Evolutionary conservation across 2,797 vertebrate species (phyloP), one percentile per base, ranked within the genome.

Genomic region (Rhynchonycteris naso): DNA sequence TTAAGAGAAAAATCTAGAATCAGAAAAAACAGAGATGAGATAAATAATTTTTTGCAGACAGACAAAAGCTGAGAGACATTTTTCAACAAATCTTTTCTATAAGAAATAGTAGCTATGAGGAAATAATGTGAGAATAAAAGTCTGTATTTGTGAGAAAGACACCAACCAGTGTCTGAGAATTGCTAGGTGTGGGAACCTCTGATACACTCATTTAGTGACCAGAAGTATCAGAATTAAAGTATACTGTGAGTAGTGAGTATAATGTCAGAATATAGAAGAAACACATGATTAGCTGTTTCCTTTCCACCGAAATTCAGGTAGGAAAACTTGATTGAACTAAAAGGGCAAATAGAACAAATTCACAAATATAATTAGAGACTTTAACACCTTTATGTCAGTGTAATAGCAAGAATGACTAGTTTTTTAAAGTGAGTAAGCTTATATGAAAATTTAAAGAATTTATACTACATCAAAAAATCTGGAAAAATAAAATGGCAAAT

Each of bases 21-120:
- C 47, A 43, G 79, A 22, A 38, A 85, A 89, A 95, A 58, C 75
- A 65, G 93, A 89, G 14, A 82, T 80, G 8, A 28, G 24, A 69
- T 82, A 93, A 71, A 16, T 58, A 80, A 80, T 68, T 85, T 96
- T 93, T 93, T 43, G 43, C 63, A 93, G 61, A 75, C n/a, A 58
- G 59, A 91, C 28, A 88, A 92, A 93, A 84, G 30, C 47, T 75
- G n/a, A 89, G 38, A 71, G 52, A 88, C 91, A 7, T 47, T 24
- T 88, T 90, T 84, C 5, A 83, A 81, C 5, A 66, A 38, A 50
- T 91, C 63, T 83, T 95, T 50, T 89, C n/a, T 43, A 30, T 2
- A 91, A 78, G 10, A 72, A 88, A 61, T 80, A 35, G 3, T 91
- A 65, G 33, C 26, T 82, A 30, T 33, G 76, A 72, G 56, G 19